Conservation (phyloP, 2,888 invertebrate genomes). For the Resseliella maxima region DNA sequence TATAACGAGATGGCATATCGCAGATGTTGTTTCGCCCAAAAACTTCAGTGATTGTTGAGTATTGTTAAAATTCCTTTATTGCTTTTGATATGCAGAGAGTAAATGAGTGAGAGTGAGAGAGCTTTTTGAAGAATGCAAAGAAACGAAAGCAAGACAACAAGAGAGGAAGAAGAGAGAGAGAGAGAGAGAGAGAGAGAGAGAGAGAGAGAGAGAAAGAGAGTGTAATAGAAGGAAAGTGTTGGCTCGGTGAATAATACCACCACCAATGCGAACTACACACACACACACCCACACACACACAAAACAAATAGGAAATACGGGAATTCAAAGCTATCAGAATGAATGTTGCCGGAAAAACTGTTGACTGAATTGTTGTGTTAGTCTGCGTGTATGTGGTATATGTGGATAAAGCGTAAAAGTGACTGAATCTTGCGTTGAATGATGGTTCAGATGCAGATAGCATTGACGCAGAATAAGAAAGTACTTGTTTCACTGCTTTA, state of each 20-base stretch:
- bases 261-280: neutral
- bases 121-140: too few relatives aligned
- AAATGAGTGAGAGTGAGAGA: too few relatives aligned
- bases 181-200: too few relatives aligned
- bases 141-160: too few relatives aligned
- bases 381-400: neutral
- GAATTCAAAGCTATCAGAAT: neutral
- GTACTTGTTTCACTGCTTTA: slow-evolving; percentile 54
- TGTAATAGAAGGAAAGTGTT: neutral
- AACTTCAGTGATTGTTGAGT: slow-evolving; percentile 42
- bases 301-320: slow-evolving; percentile 8
- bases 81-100: slow-evolving; percentile 38
- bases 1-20: slow-evolving; percentile 1
- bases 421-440: slow-evolving; percentile 3
- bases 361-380: neutral
- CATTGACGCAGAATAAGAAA: neutral
- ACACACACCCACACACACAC: neutral
- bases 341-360: slow-evolving; percentile 1
- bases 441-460: neutral
- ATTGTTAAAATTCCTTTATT: slow-evolving; percentile 56
- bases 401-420: slow-evolving; percentile 12
- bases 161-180: too few relatives aligned
- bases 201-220: too few relatives aligned
- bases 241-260: too few relatives aligned
- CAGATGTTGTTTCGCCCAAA: slow-evolving; percentile 55